A percentile compares a stretch with the other conserved stretches of the same genome.
Conservation (phyloP, 2,113 vertebrate species). For the Rhadina sibilatrix region DNA sequence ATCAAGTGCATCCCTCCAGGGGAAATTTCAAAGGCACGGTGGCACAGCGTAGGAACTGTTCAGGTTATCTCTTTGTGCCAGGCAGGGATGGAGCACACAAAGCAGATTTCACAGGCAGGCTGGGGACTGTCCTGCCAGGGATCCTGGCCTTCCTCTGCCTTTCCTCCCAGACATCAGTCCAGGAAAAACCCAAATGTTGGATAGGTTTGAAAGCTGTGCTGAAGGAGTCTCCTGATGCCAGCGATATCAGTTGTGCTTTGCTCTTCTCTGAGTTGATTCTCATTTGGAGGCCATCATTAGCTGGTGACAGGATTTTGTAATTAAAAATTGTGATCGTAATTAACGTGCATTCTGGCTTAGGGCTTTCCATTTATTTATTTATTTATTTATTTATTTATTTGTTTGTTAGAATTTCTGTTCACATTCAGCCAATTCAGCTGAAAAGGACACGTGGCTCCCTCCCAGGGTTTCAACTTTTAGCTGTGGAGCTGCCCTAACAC, state of each 20-base stretch:
- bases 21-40: neutral
- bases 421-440: neutral
- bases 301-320: neutral
- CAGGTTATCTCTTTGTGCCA: neutral
- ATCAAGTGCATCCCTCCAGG: neutral
- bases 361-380: neutral
- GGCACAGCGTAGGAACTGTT: neutral
- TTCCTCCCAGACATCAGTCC: neutral
- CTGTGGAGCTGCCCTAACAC: neutral
- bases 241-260: accelerated
- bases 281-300: neutral
- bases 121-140: neutral
- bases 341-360: neutral
- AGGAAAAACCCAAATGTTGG: neutral
- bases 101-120: neutral
- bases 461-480: neutral
- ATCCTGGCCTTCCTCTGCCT: neutral
- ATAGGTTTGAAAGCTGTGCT: neutral
- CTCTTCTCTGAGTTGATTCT: neutral
- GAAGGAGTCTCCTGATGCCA: neutral
- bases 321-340: neutral
- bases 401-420: neutral
- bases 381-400: neutral
- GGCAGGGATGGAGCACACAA: neutral
- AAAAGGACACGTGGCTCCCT: neutral